These are phyloP conservation scores for Amphiduros pacificus DNA, from an alignment of 2,888 invertebrate genomes.

Conservation along the genomic window DNA sequence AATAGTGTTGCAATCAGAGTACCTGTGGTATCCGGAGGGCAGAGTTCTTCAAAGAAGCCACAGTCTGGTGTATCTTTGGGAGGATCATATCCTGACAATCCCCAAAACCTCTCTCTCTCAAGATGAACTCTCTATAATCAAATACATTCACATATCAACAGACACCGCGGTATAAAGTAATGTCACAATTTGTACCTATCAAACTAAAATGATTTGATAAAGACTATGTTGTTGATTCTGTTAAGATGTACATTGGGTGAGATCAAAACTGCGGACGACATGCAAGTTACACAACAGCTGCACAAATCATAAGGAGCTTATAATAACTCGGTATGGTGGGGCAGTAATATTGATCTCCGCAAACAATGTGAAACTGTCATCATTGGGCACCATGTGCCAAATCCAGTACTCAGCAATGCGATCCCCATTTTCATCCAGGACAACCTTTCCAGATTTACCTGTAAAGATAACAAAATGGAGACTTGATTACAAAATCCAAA, in stretches of 20 bases:
- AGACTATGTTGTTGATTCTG: too few relatives aligned
- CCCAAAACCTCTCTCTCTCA: neutral
- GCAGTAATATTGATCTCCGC: neutral
- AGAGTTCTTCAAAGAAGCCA: conserved; percentile 36
- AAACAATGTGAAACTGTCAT: neutral
- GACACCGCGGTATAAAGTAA: too few relatives aligned
- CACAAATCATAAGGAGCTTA: neutral
- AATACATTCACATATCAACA: too few relatives aligned
- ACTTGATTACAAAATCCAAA: neutral
- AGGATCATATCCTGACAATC: conserved; percentile 2
- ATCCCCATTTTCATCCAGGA: conserved; percentile 43
- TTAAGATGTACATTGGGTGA: too few relatives aligned
- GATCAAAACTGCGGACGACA: too few relatives aligned
- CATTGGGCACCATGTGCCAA: conserved; percentile 36
- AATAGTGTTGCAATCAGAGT: too few relatives aligned
- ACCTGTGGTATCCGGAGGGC: conserved; percentile 12
- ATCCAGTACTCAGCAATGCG: conserved; percentile 44
- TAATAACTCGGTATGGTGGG: neutral
- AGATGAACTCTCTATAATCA: too few relatives aligned
- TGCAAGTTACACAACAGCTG: too few relatives aligned
- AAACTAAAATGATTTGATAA: too few relatives aligned
- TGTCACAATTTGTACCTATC: too few relatives aligned
- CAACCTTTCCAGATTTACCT: conserved; percentile 45
- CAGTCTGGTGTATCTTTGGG: conserved; percentile 36
- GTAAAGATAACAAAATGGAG: neutral